Evolutionary conservation across 2,113 vertebrate genomes (phyloP).

Genomic region (Tichodroma muraria): DNA sequence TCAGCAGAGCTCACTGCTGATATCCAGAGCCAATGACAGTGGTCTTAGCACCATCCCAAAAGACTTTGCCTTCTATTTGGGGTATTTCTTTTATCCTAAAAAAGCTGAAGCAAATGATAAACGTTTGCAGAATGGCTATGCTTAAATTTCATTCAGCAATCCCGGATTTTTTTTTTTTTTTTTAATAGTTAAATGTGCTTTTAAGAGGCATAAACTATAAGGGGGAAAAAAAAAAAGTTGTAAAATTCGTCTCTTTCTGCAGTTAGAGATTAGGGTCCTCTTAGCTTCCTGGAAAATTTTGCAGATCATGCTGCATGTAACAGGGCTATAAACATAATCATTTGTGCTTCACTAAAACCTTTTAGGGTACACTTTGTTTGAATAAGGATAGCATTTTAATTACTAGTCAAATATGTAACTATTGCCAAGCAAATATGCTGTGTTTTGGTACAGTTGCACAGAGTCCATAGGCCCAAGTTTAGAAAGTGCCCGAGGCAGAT

Average conservation of each 20-base stretch:
- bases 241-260: neutral
- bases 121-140: neutral
- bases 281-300: neutral
- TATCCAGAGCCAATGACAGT: neutral
- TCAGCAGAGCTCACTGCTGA: neutral
- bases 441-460: neutral
- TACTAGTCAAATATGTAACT: neutral
- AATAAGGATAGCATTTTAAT: neutral
- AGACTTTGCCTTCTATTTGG: neutral
- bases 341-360: neutral
- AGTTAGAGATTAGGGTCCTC: neutral
- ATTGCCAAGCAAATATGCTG: neutral
- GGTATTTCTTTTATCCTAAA: neutral
- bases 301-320: neutral
- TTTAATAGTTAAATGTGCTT: neutral
- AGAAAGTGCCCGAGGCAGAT: constrained; percentile 16
- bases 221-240: neutral
- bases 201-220: neutral
- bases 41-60: neutral
- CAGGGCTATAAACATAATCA: neutral
- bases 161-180: neutral
- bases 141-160: neutral
- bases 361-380: neutral
- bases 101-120: neutral
- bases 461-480: neutral